These are phyloP conservation scores for Helicorthomorpha holstii DNA, from an alignment of 1,140 invertebrate species.

Conservation along the genomic window DNA sequence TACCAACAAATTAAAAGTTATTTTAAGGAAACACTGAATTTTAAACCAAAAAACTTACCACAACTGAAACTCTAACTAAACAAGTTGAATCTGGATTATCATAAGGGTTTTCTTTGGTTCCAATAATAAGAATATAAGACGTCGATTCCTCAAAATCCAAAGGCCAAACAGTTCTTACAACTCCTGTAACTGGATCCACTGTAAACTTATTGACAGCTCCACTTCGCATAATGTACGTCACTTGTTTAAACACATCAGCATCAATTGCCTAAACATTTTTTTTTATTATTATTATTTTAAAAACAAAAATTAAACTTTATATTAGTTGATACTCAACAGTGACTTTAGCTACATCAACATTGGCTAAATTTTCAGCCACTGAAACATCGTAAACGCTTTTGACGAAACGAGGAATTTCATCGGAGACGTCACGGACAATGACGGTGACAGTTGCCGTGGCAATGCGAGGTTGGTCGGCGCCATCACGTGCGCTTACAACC, in stretches of 20 bases:
- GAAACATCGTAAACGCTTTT: slow-evolving; percentile 49
- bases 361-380: slow-evolving; percentile 64
- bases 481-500: slow-evolving; percentile 61
- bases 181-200: slow-evolving; percentile 57
- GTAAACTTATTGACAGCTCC: slow-evolving; percentile 61
- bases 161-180: slow-evolving; percentile 51
- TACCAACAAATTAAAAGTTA: slow-evolving; percentile 8
- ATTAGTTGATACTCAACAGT: too few relatives aligned
- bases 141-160: slow-evolving; percentile 60
- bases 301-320: too few relatives aligned
- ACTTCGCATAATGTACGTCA: slow-evolving; percentile 67
- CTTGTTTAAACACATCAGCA: slow-evolving; percentile 21
- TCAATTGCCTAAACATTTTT: slow-evolving; percentile 14
- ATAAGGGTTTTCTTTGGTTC: slow-evolving; percentile 59
- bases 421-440: slow-evolving; percentile 54
- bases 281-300: slow-evolving; percentile 8
- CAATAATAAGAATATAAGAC: slow-evolving; percentile 54
- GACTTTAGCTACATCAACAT: slow-evolving; percentile 56
- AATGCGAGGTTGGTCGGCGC: slow-evolving; percentile 60
- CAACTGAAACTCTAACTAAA: slow-evolving; percentile 53
- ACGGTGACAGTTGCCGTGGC: slow-evolving; percentile 74
- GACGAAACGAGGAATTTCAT: slow-evolving; percentile 65
- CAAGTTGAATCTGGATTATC: slow-evolving; percentile 51
- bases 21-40: slow-evolving; percentile 6
- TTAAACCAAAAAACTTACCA: slow-evolving; percentile 32